Percentiles rank a stretch among this genome's conserved stretches.
Conservation (phyloP, 2,888 invertebrate species). For the Pristionchus entomophagus region DNA sequence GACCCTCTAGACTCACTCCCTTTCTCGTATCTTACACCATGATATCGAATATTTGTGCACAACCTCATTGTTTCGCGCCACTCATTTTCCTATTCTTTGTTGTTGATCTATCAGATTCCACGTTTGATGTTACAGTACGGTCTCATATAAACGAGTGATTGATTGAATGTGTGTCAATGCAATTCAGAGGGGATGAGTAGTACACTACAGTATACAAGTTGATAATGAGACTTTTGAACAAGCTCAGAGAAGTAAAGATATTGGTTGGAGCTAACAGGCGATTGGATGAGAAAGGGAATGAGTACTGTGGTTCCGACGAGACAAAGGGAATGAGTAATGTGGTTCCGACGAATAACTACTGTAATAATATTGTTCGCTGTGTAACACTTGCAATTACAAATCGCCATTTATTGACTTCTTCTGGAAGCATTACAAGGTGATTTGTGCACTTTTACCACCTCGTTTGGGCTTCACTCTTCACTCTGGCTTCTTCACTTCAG, state of each 20-base stretch:
- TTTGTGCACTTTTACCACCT: not conserved
- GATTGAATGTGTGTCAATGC: not conserved
- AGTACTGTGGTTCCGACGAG: too few species aligned
- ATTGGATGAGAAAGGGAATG: too few species aligned
- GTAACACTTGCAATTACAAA: not conserved
- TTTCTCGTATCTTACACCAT: constrained; percentile 1
- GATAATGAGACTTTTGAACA: too few species aligned
- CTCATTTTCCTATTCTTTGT: not conserved
- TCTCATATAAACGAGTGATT: constrained; percentile 43
- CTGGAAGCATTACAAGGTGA: not conserved
- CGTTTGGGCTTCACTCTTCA: not conserved
- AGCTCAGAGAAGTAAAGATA: too few species aligned
- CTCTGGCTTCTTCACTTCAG: too few species aligned
- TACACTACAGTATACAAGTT: too few species aligned
- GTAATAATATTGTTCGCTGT: not conserved
- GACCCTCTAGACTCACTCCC: not conserved
- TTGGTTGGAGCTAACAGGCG: too few species aligned
- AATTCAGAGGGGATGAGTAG: too few species aligned
- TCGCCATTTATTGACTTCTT: constrained; percentile 11
- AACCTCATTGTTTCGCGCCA: constrained; percentile 16
- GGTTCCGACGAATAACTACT: too few species aligned
- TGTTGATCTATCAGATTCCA: constrained; percentile 12
- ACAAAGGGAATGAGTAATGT: too few species aligned
- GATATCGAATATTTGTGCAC: constrained; percentile 25
- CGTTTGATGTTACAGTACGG: constrained; percentile 34